Evolutionary conservation across 2,113 vertebrate species (phyloP), one percentile per base, ranked within the genome.

Genomic region (Mesembrinibis cayennensis): DNA sequence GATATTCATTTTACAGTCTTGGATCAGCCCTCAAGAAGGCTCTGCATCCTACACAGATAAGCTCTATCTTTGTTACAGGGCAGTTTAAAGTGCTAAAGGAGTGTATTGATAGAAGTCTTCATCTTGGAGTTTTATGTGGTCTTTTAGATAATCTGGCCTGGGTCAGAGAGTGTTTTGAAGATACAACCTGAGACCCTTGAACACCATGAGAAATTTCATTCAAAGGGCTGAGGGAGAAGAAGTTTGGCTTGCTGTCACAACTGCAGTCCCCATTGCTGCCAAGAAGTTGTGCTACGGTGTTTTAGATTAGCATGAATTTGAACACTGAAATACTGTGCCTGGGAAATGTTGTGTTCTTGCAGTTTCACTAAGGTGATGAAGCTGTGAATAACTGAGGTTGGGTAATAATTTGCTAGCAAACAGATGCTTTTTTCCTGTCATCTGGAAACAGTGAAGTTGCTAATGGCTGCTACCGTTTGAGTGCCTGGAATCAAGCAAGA

Each of bases 21-120:
- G 93, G 74, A 97, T 96, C 92, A 92, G 58, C 45, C 45, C 93
- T 94, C 82, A 95, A 34, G 96, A 96, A 73, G 62, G 19, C 62
- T 94, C 49, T 63, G 27, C 61, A 76, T 87, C 44, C 62, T 93
- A 65, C 49, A 90, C 66, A 87, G 56, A 44, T 61, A 76, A 56
- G 30, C 34, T 86, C 27, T 72, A 0, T 65, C 65, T 91, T 88
- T 94, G 62, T 93, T 88, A 58, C 17, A 52, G 32, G n/a, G 66
- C 49, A 87, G 65, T 87, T 94, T 77, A n/a, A 80, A 89, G 58
- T 81, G 58, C 16, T 36, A 16, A 61, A 66, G 20, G 34, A 84
- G 42, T 36, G 25, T 82, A 55, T 45, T 82, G 71, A 49, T 74
- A 62, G 29, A 87, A 82, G 55, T 77, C n/a, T 77, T 83, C 8